These are phyloP conservation scores for Calephelis perditalis DNA, from an alignment of 2,888 invertebrate genomes.

Conservation along the genomic window DNA sequence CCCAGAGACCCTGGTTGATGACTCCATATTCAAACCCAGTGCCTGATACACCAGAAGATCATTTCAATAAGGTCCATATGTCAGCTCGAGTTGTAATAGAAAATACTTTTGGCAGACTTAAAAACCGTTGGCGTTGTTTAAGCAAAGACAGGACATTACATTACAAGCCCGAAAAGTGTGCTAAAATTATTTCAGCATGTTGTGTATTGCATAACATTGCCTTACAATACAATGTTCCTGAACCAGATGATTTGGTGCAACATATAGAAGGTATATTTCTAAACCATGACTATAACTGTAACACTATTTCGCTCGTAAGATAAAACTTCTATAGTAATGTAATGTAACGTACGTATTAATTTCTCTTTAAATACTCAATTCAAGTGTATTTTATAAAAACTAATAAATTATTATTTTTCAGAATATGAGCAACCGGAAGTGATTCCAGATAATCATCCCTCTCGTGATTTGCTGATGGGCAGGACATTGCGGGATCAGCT, in stretches of 20 bases:
- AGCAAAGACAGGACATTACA: neutral
- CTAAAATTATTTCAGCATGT: neutral
- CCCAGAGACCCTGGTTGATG: neutral
- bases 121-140: conserved; percentile 14
- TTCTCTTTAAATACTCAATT: no score
- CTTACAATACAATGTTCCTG: neutral
- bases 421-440: no score
- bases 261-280: no score
- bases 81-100: conserved; percentile 8
- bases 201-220: conserved; percentile 2
- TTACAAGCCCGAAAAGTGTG: neutral
- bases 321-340: no score
- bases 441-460: no score
- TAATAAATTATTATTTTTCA: no score
- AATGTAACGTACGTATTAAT: no score
- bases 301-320: no score
- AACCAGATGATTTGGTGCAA: neutral
- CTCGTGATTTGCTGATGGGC: no score
- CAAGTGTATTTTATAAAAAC: no score
- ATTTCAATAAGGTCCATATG: neutral
- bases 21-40: neutral
- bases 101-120: conserved; percentile 10
- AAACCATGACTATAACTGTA: no score
- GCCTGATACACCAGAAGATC: neutral
- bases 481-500: no score